Evolutionary conservation across 92 coral and sea anemone species (phyloP), one percentile per base, ranked within the genome.

Genomic region (Blastomussa wellsi): DNA sequence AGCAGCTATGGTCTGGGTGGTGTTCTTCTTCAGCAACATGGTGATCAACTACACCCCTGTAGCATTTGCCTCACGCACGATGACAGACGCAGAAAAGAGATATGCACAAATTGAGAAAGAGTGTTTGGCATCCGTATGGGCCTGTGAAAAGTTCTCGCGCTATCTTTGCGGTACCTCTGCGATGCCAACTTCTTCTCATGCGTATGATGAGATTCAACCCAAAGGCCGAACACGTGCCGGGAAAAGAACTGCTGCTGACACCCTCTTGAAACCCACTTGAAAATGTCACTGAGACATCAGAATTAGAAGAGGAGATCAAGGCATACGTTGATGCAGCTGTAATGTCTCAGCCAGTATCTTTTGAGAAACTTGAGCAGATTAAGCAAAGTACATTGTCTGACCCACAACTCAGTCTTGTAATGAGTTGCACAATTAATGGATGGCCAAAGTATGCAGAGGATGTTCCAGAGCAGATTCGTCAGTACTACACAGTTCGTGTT

Each of bases 141-240:
- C 84, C 11, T 92, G 91, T 82, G 95, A 92, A 52, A 86, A 48
- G 78, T 89, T 89, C 37, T 79, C 86, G 31, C 64, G 91, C 14
- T 92, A 92, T 73, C 89, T 90, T 57, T 33, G 77, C n/a, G 90
- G 93, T 72, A 10, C 95, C 92, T 14, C 35, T 90, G 64, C 67
- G 87, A 77, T 90, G 90, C 81, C 93, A 93, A 36, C 88, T 89
- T 12, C 95, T 93, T 28, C 80, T 86, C 26, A 87, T 90, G 92
- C 90, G 85, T 32, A n/a, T 93, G 86, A 85, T 89, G 79, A 78
- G 92, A 42, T 93, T 82, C 82, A 87, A 90, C 79, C 74, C 78
- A 0, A 80, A 53, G 29, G 91, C 91, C 0, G 74, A 62, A 55
- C 76, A 92, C 70, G 79, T 87, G n/a, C 93, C 90, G 24, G 89